Evolutionary conservation across 2,113 vertebrate genomes (phyloP).

Genomic region (Pongo abelii): DNA sequence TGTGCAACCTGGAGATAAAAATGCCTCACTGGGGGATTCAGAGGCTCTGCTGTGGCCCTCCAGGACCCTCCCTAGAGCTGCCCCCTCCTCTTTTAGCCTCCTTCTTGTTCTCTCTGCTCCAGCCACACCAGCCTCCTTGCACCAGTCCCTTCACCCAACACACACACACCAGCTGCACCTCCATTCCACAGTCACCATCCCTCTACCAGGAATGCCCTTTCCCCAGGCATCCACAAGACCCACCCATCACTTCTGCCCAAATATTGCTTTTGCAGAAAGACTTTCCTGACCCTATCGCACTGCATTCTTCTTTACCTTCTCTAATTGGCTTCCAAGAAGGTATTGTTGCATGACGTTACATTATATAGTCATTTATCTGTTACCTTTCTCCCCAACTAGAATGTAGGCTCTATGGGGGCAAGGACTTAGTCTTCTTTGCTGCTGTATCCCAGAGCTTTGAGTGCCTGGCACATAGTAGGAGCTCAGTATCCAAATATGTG

Average conservation of each 20-base stretch:
- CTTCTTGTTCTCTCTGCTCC: background rate
- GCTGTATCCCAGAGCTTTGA: background rate
- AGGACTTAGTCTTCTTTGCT: background rate
- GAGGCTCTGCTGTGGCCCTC: background rate
- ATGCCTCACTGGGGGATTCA: rapidly evolving
- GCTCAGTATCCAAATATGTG: background rate
- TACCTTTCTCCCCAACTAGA: background rate
- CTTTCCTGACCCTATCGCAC: background rate
- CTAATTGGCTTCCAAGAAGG: conserved; percentile 14
- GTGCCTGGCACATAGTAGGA: background rate
- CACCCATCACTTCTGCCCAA: background rate
- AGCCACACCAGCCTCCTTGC: background rate
- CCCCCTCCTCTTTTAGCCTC: background rate
- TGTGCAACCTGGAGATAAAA: background rate
- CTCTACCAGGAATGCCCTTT: background rate
- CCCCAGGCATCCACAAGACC: background rate
- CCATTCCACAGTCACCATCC: background rate
- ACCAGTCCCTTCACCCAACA: background rate
- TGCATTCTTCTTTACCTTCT: background rate
- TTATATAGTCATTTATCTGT: background rate
- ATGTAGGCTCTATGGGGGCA: background rate
- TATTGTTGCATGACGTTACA: background rate
- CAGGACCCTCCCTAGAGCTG: background rate
- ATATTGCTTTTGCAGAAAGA: background rate
- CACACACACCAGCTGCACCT: background rate